phyloP scores from a whole-genome alignment of 2,113 vertebrate genomes.

The Paramisgurnus dabryanus region DNA sequence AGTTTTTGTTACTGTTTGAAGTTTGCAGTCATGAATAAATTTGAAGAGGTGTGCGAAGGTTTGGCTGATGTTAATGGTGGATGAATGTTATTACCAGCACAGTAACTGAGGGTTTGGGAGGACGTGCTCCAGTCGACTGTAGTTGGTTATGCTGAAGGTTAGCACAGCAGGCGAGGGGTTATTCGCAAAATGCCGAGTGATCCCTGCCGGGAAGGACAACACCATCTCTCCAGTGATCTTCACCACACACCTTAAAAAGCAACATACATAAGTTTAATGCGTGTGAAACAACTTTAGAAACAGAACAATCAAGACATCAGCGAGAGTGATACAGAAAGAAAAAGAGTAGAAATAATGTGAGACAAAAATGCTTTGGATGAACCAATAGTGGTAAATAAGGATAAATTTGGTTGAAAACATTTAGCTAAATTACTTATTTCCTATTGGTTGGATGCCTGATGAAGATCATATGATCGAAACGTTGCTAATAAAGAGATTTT shows the following conservation, averaged over 20 bases:
- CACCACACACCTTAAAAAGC: constrained; percentile 85
- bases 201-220: constrained; percentile 95
- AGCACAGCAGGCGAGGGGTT: constrained; percentile 91
- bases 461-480: too few species aligned
- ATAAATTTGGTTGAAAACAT: too few species aligned
- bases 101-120: constrained; percentile 98
- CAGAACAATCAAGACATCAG: not conserved
- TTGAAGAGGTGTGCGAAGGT: not conserved
- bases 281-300: constrained; percentile 14
- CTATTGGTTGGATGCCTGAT: too few species aligned
- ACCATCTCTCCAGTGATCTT: constrained; percentile 99
- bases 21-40: not conserved
- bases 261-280: not conserved
- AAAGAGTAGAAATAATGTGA: not conserved
- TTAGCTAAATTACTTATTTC: too few species aligned
- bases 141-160: constrained; percentile 97
- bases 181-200: constrained; percentile 98
- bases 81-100: constrained; percentile 84
- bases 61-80: not conserved
- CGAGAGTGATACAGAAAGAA: not conserved
- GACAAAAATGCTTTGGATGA: not conserved
- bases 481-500: too few species aligned
- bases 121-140: constrained; percentile 95
- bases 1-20: too few species aligned
- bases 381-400: too few species aligned